Percentiles rank a stretch among this genome's conserved stretches.
These are phyloP conservation scores for Loripinus fragilis DNA, from an alignment of 2,888 invertebrate genomes.

Conservation along the genomic window DNA sequence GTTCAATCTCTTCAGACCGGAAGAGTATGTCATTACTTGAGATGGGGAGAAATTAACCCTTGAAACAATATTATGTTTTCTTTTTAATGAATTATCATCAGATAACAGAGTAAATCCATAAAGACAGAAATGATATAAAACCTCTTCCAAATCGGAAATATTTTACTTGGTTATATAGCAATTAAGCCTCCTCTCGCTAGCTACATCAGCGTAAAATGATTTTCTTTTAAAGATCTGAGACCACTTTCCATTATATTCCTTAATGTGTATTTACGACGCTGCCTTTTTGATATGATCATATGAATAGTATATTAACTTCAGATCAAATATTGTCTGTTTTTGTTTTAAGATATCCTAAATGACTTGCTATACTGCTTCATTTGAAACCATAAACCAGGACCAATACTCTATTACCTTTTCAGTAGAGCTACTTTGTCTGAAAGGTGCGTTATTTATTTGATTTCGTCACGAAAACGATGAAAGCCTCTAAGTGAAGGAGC, in stretches of 20 bases:
- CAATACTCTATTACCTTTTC: slow-evolving; percentile 15
- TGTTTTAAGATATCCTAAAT: slow-evolving; percentile 20
- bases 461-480: slow-evolving; percentile 43
- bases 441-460: slow-evolving; percentile 41
- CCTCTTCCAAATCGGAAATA: slow-evolving; percentile 10
- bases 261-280: slow-evolving; percentile 8
- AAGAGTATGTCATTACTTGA: neutral
- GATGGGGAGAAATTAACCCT: slow-evolving; percentile 17
- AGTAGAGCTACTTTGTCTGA: slow-evolving; percentile 20
- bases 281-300: neutral
- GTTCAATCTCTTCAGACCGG: slow-evolving; percentile 5
- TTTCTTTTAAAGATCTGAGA: slow-evolving; percentile 4
- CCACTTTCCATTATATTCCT: slow-evolving; percentile 7
- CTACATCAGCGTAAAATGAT: neutral
- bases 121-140: slow-evolving; percentile 16
- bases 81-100: slow-evolving; percentile 17
- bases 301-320: slow-evolving; percentile 20
- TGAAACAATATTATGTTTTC: slow-evolving; percentile 20
- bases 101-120: slow-evolving; percentile 11
- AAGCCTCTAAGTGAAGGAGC: slow-evolving; percentile 46
- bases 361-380: neutral
- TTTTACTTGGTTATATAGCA: slow-evolving; percentile 11
- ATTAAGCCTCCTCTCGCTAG: neutral
- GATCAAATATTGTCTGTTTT: slow-evolving; percentile 5
- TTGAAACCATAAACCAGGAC: slow-evolving; percentile 2